Evolutionary conservation across 2,797 vertebrate species (phyloP), one percentile per base, ranked within the genome.

Genomic region (Cyclopterus lumpus): DNA sequence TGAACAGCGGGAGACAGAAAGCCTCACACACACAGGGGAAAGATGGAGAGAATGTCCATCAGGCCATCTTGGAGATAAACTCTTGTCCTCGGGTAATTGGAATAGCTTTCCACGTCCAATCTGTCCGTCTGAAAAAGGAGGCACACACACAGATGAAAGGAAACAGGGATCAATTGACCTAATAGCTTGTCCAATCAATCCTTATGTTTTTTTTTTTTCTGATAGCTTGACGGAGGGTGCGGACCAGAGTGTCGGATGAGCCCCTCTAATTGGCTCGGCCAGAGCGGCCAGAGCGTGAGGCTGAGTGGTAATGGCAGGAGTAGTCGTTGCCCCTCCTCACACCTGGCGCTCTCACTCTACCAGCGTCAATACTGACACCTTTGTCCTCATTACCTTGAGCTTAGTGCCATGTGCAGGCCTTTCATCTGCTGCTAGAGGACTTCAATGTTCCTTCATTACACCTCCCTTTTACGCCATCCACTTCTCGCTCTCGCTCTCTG

Each of bases 171-270:
- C 91, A 92, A 91, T 91, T 91, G 89, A 91, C 88, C 90, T 92
- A 92, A 91, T 92, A 90, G 92, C 89, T 91, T 77, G 85, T 83
- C 85, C 83, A 85, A 89, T 94, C 92, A 93, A 89, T 91, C 87
- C 88, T 85, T 91, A 90, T 93, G 88, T 88, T 88, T 91, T 51
- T 51, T 87, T 88, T 88, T 91, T 51, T 51, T 87, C 86, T 88
- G 88, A 92, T 86, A 86, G 85, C 85, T 82, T 84, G 91, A 86
- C 75, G 36, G 65, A 68, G 68, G 71, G 79, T 65, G 62, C 42
- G 30, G 73, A 51, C 54, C 6, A 1, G 79, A 68, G 81, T 73
- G 70, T 73, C 5, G 53, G 74, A 84, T 78, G 83, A 91, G 80
- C 58, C 62, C 75, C 73, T 85, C 69, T 92, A 92, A 93, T 92